Conservation (phyloP, 2,888 invertebrate genomes). For the Tupiocoris notatus region DNA sequence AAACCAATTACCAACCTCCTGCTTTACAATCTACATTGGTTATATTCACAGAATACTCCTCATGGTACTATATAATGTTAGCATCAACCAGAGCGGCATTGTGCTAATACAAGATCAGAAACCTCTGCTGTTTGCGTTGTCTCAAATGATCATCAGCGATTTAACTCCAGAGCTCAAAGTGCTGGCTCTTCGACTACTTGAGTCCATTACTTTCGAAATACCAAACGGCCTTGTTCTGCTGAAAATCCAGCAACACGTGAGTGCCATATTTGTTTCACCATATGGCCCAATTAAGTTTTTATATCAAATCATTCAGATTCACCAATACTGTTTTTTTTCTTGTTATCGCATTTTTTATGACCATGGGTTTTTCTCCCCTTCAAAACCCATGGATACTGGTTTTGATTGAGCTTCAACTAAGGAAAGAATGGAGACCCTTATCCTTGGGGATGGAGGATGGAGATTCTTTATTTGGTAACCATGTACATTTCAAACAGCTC, state of each 20-base stretch:
- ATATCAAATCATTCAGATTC: too few species aligned
- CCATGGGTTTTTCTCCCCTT: too few species aligned
- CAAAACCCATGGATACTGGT: too few species aligned
- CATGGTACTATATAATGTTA: constrained; percentile 54
- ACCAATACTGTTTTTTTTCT: too few species aligned
- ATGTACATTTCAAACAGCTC: neutral
- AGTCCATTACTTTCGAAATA: constrained; percentile 50
- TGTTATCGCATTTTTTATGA: too few species aligned
- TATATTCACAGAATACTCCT: constrained; percentile 52
- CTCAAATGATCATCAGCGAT: constrained; percentile 47
- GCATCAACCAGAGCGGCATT: constrained; percentile 54
- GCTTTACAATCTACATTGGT: too few species aligned
- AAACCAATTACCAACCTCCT: too few species aligned
- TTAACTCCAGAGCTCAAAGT: constrained; percentile 48
- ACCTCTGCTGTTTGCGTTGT: constrained; percentile 46
- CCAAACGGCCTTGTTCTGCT: constrained; percentile 36
- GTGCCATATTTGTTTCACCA: too few species aligned
- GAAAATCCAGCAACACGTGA: constrained; percentile 36
- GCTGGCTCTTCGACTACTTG: constrained; percentile 49
- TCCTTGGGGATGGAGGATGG: too few species aligned
- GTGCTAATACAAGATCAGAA: constrained; percentile 49
- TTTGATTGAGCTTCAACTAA: too few species aligned
- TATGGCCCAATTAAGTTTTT: too few species aligned
- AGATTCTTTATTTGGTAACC: neutral
- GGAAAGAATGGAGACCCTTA: too few species aligned